Percentiles rank a stretch among this genome's conserved stretches.
Conservation (phyloP, 2,797 vertebrate species). For the Ptychobarbus kaznakovi region DNA sequence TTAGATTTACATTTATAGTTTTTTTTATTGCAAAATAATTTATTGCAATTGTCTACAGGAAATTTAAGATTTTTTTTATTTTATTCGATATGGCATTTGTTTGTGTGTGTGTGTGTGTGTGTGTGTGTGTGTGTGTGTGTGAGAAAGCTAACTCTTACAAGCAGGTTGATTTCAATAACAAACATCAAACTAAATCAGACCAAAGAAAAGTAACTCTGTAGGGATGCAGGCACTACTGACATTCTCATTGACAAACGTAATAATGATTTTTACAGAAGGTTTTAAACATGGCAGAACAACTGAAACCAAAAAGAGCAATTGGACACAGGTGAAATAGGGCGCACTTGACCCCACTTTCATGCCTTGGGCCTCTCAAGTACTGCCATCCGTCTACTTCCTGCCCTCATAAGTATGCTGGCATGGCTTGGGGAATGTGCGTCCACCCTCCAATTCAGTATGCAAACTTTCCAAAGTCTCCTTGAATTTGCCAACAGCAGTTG, state of each 20-base stretch:
- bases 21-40: not conserved
- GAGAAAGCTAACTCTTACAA: not conserved
- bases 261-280: not conserved
- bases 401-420: constrained; percentile 77
- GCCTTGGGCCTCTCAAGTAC: constrained; percentile 26
- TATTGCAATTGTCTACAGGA: not conserved
- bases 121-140: not conserved
- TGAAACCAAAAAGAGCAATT: not conserved
- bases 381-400: constrained; percentile 68
- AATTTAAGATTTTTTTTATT: not conserved
- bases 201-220: not conserved
- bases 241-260: not conserved
- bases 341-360: constrained; percentile 14
- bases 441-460: constrained; percentile 75
- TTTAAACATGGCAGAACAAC: constrained; percentile 4
- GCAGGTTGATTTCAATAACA: not conserved
- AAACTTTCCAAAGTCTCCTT: constrained; percentile 78
- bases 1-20: not conserved
- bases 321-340: constrained; percentile 8
- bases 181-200: not conserved
- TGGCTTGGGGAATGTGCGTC: constrained; percentile 75
- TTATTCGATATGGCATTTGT: not conserved
- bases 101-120: not conserved
- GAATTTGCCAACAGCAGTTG: constrained; percentile 82
- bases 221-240: not conserved